A percentile compares a stretch with the other conserved stretches of the same genome.
Evolutionary conservation across 2,113 vertebrate species (phyloP).

Genomic region (Pelecanoides urinatrix): DNA sequence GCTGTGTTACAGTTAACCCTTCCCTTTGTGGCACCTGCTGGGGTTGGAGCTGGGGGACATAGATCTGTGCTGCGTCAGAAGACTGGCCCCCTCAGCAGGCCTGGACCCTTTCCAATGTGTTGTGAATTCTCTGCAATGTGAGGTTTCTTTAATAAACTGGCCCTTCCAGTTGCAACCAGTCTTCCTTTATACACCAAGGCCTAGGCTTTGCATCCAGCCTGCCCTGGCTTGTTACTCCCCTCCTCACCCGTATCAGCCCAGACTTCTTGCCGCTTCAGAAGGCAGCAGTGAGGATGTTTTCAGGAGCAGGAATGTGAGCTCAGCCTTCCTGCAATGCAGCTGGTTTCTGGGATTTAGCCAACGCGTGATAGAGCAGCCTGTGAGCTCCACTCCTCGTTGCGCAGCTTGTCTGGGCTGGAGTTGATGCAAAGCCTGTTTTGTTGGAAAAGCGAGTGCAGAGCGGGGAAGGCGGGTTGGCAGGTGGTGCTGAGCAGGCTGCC

Average conservation of each 20-base stretch:
- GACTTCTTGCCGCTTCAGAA: background rate
- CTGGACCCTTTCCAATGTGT: conserved; percentile 35
- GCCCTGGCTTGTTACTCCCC: background rate
- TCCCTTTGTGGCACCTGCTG: background rate
- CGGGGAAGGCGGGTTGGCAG: background rate
- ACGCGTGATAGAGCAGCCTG: background rate
- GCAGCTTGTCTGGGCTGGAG: background rate
- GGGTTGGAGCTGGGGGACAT: background rate
- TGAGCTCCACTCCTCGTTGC: background rate
- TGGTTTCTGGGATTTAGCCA: background rate
- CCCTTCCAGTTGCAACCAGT: conserved; percentile 56
- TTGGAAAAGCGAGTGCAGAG: background rate
- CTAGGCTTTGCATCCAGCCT: background rate
- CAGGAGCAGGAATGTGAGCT: background rate
- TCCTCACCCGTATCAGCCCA: background rate
- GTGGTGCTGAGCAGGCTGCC: background rate
- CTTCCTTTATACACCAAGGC: conserved; percentile 43
- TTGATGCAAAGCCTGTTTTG: background rate
- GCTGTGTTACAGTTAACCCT: conserved; percentile 50
- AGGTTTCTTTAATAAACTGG: conserved; percentile 70
- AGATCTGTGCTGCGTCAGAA: background rate
- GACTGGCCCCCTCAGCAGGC: background rate
- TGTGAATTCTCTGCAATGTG: conserved; percentile 58
- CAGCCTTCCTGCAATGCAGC: background rate
- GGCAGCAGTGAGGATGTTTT: background rate